Evolutionary conservation across 1,140 invertebrate species (phyloP), one percentile per base, ranked within the genome.

Genomic region (Vollenhovia emeryi): DNA sequence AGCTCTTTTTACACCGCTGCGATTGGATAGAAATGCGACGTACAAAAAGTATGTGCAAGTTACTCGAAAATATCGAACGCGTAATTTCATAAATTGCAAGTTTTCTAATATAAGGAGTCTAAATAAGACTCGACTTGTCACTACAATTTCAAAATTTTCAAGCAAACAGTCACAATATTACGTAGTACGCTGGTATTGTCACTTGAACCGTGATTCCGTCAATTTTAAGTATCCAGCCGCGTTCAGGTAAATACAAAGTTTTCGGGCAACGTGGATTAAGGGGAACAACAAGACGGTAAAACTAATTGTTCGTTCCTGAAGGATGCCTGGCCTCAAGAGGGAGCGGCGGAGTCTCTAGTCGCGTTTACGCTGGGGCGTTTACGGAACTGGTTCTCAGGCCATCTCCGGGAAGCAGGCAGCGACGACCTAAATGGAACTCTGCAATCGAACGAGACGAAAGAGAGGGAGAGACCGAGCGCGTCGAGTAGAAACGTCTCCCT

Each of bases 291-390:
- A 79, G 15, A 55, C 33, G 76, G 21, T 40, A 68, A 79, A 68
- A 79, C 60, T 68, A 79, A 79, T 79, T 79, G 68, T 79, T 79
- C 76, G 62, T 30, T 50, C 21, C 30, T n/a, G 9, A 9, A 79
- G 62, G n/a, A 68, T 79, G 18, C 48, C 50, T 48, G 45, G 24
- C 5, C 60, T 8, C 45, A 40, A 68, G 21, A 79, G 62, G 48
- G 33, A 68, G 13, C 45, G 21, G 43, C 45, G 15, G 57, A 48
- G 43, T 40, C 76, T 68, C 48, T 40, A 68, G 60, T n/a, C 33
- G 33, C 59, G 45, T 79, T 79, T 52, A 50, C 60, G 45, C 45
- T 62, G 27, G 76, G 30, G 18, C 62, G 45, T 66, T 66, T 66
- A 52, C 33, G 48, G 33, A 68, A 68, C 76, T 52, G 62, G 43